Conservation (phyloP, 2,888 invertebrate genomes). For the Mythimna loreyi region DNA sequence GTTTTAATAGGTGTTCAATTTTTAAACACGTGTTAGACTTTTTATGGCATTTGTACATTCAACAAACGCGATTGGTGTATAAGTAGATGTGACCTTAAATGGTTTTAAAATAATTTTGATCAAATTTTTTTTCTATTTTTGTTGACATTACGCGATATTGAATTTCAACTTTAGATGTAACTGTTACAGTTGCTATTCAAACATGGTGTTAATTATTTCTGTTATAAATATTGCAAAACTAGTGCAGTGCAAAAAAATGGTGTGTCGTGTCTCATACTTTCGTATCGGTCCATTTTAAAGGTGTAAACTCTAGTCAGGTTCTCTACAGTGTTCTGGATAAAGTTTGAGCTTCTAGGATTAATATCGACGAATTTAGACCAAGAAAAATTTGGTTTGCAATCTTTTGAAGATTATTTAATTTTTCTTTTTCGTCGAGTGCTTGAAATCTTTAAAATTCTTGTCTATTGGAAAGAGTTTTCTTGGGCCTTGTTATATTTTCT, state of each 20-base stretch:
- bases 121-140: no score
- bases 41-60: slow-evolving; percentile 1
- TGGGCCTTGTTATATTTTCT: slow-evolving; percentile 21
- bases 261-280: slow-evolving; percentile 58
- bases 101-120: background rate
- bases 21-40: background rate
- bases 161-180: slow-evolving; percentile 22
- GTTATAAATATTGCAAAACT: slow-evolving; percentile 4
- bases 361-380: slow-evolving; percentile 78
- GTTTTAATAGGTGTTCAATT: background rate
- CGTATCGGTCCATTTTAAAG: slow-evolving; percentile 62
- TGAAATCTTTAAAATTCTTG: slow-evolving; percentile 36
- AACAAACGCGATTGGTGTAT: slow-evolving; percentile 17
- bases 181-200: background rate
- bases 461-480: slow-evolving; percentile 7
- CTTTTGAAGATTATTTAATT: slow-evolving; percentile 27
- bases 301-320: slow-evolving; percentile 75
- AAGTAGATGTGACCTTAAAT: background rate
- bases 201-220: no score
- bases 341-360: slow-evolving; percentile 87
- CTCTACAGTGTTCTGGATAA: slow-evolving; percentile 76
- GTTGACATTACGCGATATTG: background rate
- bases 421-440: slow-evolving; percentile 48
- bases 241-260: slow-evolving; percentile 7
- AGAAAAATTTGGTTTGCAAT: slow-evolving; percentile 40